Percentiles rank a stretch among this genome's conserved stretches.
Evolutionary conservation across 92 coral and sea anemone species (phyloP).

Genomic region (Blastomussa wellsi): DNA sequence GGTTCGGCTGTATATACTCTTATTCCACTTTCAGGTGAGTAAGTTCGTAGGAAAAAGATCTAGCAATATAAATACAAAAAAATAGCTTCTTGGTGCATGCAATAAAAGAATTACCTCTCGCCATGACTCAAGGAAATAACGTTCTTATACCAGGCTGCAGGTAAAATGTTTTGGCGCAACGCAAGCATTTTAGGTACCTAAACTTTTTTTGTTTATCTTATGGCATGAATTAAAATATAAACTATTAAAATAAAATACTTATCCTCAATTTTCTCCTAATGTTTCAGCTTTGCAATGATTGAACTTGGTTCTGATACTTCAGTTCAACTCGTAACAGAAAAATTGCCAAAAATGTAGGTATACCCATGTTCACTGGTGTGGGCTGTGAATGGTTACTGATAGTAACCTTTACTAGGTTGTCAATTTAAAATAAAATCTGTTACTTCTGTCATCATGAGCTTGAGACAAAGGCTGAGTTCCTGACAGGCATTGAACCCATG

Average conservation of each 20-base stretch:
- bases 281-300: constrained; percentile 87
- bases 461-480: no score
- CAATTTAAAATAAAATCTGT: no score
- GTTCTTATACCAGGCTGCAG: background rate
- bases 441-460: no score
- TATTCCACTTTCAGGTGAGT: background rate
- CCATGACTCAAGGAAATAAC: background rate
- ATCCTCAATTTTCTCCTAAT: background rate
- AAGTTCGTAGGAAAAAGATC: no score
- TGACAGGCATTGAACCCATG: no score
- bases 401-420: no score
- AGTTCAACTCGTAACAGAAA: constrained; percentile 82
- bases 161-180: background rate
- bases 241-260: no score
- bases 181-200: background rate
- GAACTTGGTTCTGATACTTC: constrained; percentile 96
- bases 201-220: background rate
- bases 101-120: background rate
- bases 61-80: background rate
- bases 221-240: background rate
- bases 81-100: background rate
- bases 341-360: constrained; percentile 86
- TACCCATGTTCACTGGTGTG: background rate
- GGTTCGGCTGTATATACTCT: no score
- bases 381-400: no score